A percentile compares a stretch with the other conserved stretches of the same genome.
Conservation (phyloP, 2,113 vertebrate species). For the Melospiza georgiana region DNA sequence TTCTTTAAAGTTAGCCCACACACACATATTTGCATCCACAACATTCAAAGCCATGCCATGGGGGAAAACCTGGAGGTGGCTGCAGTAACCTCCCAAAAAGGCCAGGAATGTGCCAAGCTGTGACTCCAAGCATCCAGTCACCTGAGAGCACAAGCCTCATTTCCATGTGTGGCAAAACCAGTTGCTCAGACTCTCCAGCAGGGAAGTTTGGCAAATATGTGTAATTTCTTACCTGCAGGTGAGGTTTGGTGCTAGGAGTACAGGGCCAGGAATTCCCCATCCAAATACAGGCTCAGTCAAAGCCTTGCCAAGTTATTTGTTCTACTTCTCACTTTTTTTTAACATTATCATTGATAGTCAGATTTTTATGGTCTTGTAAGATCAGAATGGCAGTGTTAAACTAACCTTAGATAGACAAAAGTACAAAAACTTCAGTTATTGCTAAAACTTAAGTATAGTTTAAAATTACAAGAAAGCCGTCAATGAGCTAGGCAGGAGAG, state of each 20-base stretch:
- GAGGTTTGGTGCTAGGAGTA: not conserved
- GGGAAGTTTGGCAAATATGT: not conserved
- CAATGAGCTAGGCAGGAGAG: not conserved
- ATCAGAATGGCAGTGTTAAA: not conserved
- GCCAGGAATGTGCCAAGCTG: not conserved
- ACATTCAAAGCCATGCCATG: not conserved
- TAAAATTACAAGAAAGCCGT: not conserved
- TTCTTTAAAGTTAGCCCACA: not conserved
- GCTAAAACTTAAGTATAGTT: not conserved
- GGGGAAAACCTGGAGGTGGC: not conserved
- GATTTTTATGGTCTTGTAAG: not conserved
- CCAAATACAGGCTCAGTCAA: not conserved
- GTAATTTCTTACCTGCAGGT: not conserved
- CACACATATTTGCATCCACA: not conserved
- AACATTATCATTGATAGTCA: not conserved
- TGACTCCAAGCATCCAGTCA: not conserved
- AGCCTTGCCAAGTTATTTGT: not conserved
- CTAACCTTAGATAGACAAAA: not conserved
- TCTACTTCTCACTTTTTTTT: not conserved
- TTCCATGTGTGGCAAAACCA: not conserved
- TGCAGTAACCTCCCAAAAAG: not conserved
- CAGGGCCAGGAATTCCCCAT: not conserved
- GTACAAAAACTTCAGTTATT: not conserved
- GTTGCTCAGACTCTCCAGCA: not conserved
- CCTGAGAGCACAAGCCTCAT: not conserved